Base-by-base conservation (phyloP, 2,888 invertebrate genomes). In the Lymantria monacha region DNA sequence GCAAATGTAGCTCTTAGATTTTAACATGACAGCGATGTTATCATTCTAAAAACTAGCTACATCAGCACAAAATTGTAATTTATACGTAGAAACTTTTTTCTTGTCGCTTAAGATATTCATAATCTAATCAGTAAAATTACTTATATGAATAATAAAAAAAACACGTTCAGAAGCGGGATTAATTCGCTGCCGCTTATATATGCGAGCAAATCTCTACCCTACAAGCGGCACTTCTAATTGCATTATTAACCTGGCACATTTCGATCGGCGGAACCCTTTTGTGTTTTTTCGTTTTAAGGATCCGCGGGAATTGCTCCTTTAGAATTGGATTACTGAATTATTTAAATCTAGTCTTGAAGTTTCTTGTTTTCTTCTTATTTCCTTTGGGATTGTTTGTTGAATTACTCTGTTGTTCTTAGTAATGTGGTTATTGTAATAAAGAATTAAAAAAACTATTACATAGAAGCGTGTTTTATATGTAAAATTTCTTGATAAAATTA, bases 181-280 rank as follows among this genome's bases (percentile, higher is more conserved):
- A 10, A 42, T 40, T 41, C 69, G 72, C 75, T 67, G 36, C 52
- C 52, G 60, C 72, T 43, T 54, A 57, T 70, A 42, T 66, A 40
- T 45, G 40, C 46, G 44, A 0, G 44, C 50, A 12, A 46, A 44
- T 38, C 59, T 31, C 44, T 46, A 52, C 42, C 47, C 51, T 60
- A 61, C 68, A 66, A 67, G 67, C 61, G 61, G 62, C 69, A 69
- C 62, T 73, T 70, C 75, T 82, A 82, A 82, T 81, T 81, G 76
- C 71, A 79, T 81, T 82, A 81, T 73, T 72, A 74, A 66, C 63
- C 70, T 66, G 65, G 72, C 69, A 72, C 77, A 76, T 77, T 77
- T 76, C 76, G 73, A 79, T 77, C 66, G 70, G 61, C 57, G 65
- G 63, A 69, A 75, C 72, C 70, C 74, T 69, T 74, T 76, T 75